These are phyloP conservation scores for Neoarius graeffei DNA, from an alignment of 2,113 vertebrate genomes.

Conservation along the genomic window DNA sequence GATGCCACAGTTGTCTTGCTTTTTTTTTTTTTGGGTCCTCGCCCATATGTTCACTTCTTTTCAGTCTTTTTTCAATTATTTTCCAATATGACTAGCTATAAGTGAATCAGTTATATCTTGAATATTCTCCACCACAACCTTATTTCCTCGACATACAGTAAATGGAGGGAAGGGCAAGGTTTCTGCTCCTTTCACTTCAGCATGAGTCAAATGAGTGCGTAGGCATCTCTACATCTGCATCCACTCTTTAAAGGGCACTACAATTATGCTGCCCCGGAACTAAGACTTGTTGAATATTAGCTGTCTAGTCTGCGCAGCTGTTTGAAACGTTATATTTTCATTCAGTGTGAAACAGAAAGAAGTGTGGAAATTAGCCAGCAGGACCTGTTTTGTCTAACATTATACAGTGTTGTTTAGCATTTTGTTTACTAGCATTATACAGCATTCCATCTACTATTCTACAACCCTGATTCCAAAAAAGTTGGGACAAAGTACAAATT, in stretches of 20 bases:
- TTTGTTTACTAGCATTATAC: background rate
- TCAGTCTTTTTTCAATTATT: background rate
- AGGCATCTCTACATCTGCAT: constrained; percentile 37
- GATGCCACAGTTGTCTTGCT: too few relatives aligned
- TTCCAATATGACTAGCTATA: too few relatives aligned
- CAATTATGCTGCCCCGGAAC: constrained; percentile 37
- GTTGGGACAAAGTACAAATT: too few relatives aligned
- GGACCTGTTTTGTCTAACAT: background rate
- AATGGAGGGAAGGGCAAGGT: constrained; percentile 34
- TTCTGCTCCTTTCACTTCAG: constrained; percentile 30
- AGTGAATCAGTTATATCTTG: background rate
- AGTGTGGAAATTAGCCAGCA: background rate
- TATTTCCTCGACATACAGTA: background rate
- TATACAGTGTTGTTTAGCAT: background rate
- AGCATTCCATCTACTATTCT: background rate
- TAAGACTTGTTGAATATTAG: constrained; percentile 22
- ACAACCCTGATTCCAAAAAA: too few relatives aligned
- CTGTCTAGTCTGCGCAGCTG: background rate
- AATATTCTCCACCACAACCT: background rate
- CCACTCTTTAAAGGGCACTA: constrained; percentile 51
- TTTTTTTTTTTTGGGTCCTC: background rate
- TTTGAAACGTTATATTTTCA: background rate
- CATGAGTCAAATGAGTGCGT: constrained; percentile 36
- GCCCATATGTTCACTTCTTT: background rate
- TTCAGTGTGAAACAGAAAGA: background rate